A percentile compares a stretch with the other conserved stretches of the same genome.
These are phyloP conservation scores for Cheilosia variabilis DNA, from an alignment of 2,888 invertebrate genomes.

Conservation along the genomic window DNA sequence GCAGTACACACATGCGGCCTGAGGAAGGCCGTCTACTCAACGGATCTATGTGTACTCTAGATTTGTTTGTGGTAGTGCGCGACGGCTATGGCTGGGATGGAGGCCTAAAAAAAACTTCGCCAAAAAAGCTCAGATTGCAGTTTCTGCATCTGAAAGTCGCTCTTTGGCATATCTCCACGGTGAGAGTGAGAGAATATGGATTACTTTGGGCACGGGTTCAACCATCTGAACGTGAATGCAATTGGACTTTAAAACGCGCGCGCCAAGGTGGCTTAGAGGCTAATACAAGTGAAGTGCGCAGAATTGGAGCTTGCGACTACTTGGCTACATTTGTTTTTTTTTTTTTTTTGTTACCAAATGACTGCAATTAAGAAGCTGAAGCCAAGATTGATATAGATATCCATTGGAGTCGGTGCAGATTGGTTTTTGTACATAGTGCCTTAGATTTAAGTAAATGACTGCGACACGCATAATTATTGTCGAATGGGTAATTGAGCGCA, in stretches of 20 bases:
- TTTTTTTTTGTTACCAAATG: conserved; percentile 42
- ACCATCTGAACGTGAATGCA: conserved; percentile 56
- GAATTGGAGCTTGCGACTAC: conserved; percentile 28
- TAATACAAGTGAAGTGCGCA: neutral
- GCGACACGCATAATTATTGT: conserved; percentile 50
- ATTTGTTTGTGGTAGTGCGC: conserved; percentile 31
- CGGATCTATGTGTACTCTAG: conserved; percentile 12
- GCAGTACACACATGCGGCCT: conserved; percentile 76
- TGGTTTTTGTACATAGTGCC: neutral
- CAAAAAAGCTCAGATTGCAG: conserved; percentile 70
- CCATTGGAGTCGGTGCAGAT: neutral
- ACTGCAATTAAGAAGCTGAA: conserved; percentile 41
- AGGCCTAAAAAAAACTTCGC: conserved; percentile 50
- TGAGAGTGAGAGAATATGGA: conserved; percentile 27
- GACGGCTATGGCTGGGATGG: conserved; percentile 27
- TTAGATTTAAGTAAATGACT: conserved; percentile 21
- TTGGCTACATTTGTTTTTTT: conserved; percentile 15
- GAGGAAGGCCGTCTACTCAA: conserved; percentile 63
- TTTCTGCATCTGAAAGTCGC: conserved; percentile 47
- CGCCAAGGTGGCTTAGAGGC: conserved; percentile 37
- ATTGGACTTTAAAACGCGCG: conserved; percentile 28
- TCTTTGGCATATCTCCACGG: conserved; percentile 8
- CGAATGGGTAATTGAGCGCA: conserved; percentile 49
- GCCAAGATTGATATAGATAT: conserved; percentile 18
- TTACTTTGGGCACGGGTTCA: conserved; percentile 67